Percentiles rank a stretch among this genome's conserved stretches.
Conservation (phyloP, 92 coral and sea anemone genomes). For the Umimayanthus kanabou region DNA sequence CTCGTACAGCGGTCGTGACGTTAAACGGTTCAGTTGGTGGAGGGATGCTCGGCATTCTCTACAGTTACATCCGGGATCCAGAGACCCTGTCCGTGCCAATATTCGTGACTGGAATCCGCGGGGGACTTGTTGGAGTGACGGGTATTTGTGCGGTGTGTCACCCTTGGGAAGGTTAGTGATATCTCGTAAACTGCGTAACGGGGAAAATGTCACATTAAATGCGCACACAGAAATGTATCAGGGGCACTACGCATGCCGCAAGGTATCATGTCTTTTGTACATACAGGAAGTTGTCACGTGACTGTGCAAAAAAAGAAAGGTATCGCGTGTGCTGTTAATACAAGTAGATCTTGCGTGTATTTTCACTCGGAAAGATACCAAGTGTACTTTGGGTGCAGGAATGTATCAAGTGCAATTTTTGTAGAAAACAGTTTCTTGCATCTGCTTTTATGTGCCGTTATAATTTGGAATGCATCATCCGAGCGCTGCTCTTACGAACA, state of each 20-base stretch:
- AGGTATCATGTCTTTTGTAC: background rate
- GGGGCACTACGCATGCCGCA: background rate
- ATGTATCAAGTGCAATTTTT: too few species aligned
- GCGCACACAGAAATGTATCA: background rate
- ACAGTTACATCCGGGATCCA: conserved; percentile 46
- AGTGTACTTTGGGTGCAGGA: too few species aligned
- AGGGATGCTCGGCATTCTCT: conserved; percentile 51
- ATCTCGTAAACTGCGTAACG: background rate
- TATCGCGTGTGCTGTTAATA: too few species aligned
- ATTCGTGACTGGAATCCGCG: conserved; percentile 85
- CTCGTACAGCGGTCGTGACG: conserved; percentile 37
- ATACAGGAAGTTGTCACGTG: background rate
- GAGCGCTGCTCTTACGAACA: too few species aligned
- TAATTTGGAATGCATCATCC: too few species aligned
- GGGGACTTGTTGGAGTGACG: conserved; percentile 88
- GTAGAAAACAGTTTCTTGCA: too few species aligned
- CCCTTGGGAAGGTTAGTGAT: conserved; percentile 76
- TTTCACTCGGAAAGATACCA: too few species aligned
- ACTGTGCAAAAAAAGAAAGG: background rate
- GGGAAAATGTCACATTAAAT: background rate
- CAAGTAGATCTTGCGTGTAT: too few species aligned
- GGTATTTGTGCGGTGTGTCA: conserved; percentile 81
- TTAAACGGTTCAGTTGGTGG: conserved; percentile 44
- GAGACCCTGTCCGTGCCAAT: conserved; percentile 70
- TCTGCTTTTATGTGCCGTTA: too few species aligned